Base-by-base conservation (phyloP, 2,888 invertebrate genomes). In the Standfussiana lucernea region DNA sequence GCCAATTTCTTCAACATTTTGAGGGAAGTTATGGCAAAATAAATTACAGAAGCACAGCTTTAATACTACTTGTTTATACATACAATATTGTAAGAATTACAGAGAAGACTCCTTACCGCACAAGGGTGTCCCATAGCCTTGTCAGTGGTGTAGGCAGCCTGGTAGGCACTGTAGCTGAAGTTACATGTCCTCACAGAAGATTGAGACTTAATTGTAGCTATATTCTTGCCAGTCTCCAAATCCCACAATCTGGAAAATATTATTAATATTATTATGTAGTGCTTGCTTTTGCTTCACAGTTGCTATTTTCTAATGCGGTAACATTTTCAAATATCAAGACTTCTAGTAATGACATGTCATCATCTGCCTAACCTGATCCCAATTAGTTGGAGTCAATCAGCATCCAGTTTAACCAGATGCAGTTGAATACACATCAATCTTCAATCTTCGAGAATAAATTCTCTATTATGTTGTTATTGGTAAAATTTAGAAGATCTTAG, bases 141-240 rank as follows among this genome's bases (percentile, higher is more conserved):
- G 93, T 99, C 99, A 37, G 99, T 99, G 4, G 99, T 98, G 94
- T 99, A 99, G 35, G 99, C 99, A 65, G 99, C 98, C 94, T 99
- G 98, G 93, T 99, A 98, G 15, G 99, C 98, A 81, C 99, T 99
- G 95, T 98, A 99, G 93, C 99, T 99, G 93, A 99, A 99, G 89
- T 98, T 97, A 91, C 99, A 98, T 24, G 99, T 98, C 90, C 99
- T 97, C 75, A 99, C 99, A 11, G 99, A 98, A 3, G 99, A 99
- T 90, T 98, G 98, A 72, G 98, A 97, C 53, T 97, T 96, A 71
- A 99, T 97, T 82, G 97, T 97, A n/a, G 98, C 98, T 87, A 98
- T 97, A 89, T 98, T 97, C 89, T 97, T 97, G 45, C 99, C 98
- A 71, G 97, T 97, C 93, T 98, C 97, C 93, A 99, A 98, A 94